phyloP scores from a whole-genome alignment of 2,888 invertebrate genomes.

The Andrena praecox region DNA sequence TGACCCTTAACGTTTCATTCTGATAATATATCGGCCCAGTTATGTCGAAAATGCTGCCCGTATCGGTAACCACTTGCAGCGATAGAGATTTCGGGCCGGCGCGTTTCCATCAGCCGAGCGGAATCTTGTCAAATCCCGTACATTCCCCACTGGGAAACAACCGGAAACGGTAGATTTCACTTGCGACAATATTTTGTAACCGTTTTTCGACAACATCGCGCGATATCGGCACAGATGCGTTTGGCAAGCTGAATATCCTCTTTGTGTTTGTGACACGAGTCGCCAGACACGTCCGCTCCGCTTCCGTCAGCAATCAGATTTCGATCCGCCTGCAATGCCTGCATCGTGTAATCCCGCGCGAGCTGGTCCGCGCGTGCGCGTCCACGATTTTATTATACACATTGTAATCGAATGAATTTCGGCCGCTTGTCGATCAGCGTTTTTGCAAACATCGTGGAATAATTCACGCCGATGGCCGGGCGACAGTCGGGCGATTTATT shows the following conservation, averaged over 20 bases:
- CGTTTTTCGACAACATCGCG: background rate
- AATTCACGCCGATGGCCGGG: slow-evolving; percentile 34
- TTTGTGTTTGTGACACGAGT: slow-evolving; percentile 89
- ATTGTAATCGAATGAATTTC: slow-evolving; percentile 43
- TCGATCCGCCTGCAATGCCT: slow-evolving; percentile 84
- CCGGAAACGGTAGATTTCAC: slow-evolving; percentile 51
- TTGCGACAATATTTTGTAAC: background rate
- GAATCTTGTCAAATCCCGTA: background rate
- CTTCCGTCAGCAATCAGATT: slow-evolving; percentile 86
- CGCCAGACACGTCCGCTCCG: slow-evolving; percentile 89
- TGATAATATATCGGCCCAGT: slow-evolving; percentile 82
- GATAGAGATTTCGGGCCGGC: slow-evolving; percentile 87
- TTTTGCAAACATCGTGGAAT: slow-evolving; percentile 38
- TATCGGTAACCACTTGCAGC: slow-evolving; percentile 88
- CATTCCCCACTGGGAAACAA: background rate
- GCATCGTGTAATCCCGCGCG: slow-evolving; percentile 86
- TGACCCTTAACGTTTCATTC: slow-evolving; percentile 67
- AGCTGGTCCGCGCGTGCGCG: background rate
- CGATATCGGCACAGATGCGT: slow-evolving; percentile 26
- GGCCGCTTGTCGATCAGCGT: slow-evolving; percentile 36
- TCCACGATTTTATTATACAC: slow-evolving; percentile 25
- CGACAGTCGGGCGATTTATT: slow-evolving; percentile 17
- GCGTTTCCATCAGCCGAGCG: slow-evolving; percentile 79
- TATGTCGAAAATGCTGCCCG: slow-evolving; percentile 85
- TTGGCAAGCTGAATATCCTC: slow-evolving; percentile 80